phyloP scores from a whole-genome alignment of 2,888 invertebrate species.

The Oscheius sp. region DNA sequence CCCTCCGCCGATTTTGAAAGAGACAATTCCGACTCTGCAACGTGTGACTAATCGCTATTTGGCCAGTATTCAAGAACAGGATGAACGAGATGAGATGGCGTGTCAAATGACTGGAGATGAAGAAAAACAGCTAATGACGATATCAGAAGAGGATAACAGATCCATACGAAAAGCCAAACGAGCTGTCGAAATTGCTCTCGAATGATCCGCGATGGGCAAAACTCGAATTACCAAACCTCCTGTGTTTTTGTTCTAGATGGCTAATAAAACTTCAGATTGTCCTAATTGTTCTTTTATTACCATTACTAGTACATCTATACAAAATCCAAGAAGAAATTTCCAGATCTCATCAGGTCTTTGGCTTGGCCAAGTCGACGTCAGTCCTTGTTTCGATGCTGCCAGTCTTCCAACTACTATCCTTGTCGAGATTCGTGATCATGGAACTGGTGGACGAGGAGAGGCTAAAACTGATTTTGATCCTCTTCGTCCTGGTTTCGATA shows the following conservation, averaged over 20 bases:
- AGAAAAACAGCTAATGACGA: too few relatives aligned
- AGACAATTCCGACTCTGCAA: conserved; percentile 28
- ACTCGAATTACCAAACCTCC: too few relatives aligned
- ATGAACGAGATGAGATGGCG: not conserved
- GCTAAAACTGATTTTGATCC: conserved; percentile 38
- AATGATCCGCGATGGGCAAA: too few relatives aligned
- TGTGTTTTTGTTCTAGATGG: too few relatives aligned
- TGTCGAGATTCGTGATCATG: conserved; percentile 43
- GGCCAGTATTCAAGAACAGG: conserved; percentile 33
- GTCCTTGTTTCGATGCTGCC: conserved; percentile 2
- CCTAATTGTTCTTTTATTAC: too few relatives aligned
- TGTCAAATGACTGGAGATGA: too few relatives aligned
- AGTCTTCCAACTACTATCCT: conserved; percentile 8
- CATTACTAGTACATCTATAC: too few relatives aligned
- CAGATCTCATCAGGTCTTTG: conserved; percentile 11
- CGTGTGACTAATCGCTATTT: conserved; percentile 41
- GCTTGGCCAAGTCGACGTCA: not conserved
- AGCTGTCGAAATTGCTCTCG: too few relatives aligned
- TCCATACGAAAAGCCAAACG: too few relatives aligned
- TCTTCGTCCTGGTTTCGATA: conserved; percentile 43
- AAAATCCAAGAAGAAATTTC: not conserved
- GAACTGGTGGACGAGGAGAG: conserved; percentile 43
- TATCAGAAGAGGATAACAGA: too few relatives aligned
- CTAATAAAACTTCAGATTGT: too few relatives aligned
- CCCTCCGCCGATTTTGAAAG: conserved; percentile 29